These are phyloP conservation scores for Amphipyra berbera DNA, from an alignment of 2,888 invertebrate species.

Conservation along the genomic window DNA sequence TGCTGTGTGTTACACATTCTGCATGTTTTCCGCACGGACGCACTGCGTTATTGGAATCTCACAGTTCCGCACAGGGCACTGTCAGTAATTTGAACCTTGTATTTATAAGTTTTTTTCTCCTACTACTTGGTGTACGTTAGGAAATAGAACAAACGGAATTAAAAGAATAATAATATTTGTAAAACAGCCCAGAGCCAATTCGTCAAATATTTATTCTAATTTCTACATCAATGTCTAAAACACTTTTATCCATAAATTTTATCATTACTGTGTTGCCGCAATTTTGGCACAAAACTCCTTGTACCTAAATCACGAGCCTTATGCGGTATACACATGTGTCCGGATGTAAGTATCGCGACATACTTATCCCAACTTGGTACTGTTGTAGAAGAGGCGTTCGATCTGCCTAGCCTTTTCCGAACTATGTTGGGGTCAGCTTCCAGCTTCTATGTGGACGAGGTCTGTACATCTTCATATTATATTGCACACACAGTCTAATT, in stretches of 20 bases:
- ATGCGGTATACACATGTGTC: neutral
- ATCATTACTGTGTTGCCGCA: neutral
- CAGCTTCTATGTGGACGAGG: no score
- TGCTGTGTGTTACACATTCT: conserved; percentile 6
- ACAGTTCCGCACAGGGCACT: neutral
- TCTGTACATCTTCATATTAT: no score
- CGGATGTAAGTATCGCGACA: neutral
- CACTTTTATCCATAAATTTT: neutral
- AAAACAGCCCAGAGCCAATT: no score
- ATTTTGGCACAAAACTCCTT: neutral
- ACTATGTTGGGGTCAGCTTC: no score
- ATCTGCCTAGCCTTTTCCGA: no score
- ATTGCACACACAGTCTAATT: no score
- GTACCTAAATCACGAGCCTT: neutral
- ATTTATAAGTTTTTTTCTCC: neutral
- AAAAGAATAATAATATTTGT: no score
- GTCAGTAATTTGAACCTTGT: neutral
- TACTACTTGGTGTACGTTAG: no score
- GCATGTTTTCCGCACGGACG: conserved; percentile 2
- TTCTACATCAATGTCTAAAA: neutral
- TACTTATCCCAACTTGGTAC: no score
- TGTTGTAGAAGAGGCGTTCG: no score
- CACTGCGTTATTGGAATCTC: conserved; percentile 11
- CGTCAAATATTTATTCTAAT: neutral
- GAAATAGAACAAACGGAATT: no score